Evolutionary conservation across 2,113 vertebrate genomes (phyloP).

Genomic region (Tor tambroides): DNA sequence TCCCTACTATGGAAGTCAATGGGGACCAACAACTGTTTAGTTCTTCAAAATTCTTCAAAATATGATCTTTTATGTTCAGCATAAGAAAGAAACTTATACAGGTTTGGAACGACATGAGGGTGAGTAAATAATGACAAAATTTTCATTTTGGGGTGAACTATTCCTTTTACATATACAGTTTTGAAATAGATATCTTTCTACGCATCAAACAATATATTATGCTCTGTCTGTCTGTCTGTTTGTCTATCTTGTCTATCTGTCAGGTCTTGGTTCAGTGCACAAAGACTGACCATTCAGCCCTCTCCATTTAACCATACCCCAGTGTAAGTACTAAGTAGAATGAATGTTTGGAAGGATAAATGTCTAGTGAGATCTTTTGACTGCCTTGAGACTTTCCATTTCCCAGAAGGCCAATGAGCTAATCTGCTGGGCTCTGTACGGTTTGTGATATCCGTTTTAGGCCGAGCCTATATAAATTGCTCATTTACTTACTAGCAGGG

Average conservation of each 20-base stretch:
- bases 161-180: background rate
- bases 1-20: too few species aligned
- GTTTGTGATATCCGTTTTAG: constrained; percentile 5
- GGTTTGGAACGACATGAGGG: too few species aligned
- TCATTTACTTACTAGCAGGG: constrained; percentile 23
- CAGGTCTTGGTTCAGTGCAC: background rate
- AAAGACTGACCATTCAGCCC: background rate
- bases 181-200: background rate
- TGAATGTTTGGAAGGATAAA: background rate
- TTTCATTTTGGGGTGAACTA: too few species aligned
- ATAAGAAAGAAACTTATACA: too few species aligned
- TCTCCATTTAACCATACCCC: background rate
- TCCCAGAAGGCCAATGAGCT: constrained; percentile 33
- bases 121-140: too few species aligned
- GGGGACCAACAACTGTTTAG: too few species aligned
- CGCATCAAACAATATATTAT: constrained; percentile 16
- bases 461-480: background rate
- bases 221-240: background rate
- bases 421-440: constrained; percentile 2
- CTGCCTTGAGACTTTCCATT: constrained; percentile 1
- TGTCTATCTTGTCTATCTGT: too few species aligned
- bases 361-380: constrained; percentile 1
- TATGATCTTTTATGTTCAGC: too few species aligned
- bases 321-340: constrained; percentile 8
- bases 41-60: too few species aligned